phyloP scores from a whole-genome alignment of 2,888 invertebrate species.

The Dicycla oo region DNA sequence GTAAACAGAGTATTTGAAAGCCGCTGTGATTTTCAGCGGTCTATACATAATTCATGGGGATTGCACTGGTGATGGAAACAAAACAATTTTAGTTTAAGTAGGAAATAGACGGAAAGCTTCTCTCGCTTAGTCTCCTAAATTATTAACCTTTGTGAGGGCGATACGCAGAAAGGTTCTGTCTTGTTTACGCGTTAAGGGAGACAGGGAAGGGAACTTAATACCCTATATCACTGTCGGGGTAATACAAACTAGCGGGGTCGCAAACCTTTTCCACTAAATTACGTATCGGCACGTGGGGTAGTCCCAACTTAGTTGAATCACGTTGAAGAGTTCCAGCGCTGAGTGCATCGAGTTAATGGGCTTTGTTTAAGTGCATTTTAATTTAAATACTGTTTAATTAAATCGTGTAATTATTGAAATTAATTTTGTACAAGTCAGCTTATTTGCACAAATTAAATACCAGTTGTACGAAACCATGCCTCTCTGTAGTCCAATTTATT shows the following conservation, averaged over 20 bases:
- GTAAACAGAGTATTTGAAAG: constrained; percentile 66
- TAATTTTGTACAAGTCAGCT: constrained; percentile 11
- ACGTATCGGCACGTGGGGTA: constrained; percentile 89
- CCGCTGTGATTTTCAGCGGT: constrained; percentile 65
- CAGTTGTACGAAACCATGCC: constrained; percentile 10
- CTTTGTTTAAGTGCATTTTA: constrained; percentile 31
- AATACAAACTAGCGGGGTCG: constrained; percentile 89
- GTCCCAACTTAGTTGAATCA: constrained; percentile 87
- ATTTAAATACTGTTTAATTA: constrained; percentile 38
- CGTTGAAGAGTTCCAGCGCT: constrained; percentile 75
- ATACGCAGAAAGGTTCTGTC: constrained; percentile 89
- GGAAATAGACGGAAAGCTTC: constrained; percentile 83
- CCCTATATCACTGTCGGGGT: constrained; percentile 90
- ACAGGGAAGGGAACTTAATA: constrained; percentile 88
- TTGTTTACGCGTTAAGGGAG: constrained; percentile 90
- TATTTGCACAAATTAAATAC: constrained; percentile 19
- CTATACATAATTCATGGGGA: constrained; percentile 76
- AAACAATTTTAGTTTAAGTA: constrained; percentile 85
- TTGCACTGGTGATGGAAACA: constrained; percentile 79
- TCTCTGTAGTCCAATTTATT: constrained; percentile 34
- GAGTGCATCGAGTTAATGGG: constrained; percentile 76
- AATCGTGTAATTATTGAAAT: constrained; percentile 14
- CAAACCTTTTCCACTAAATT: constrained; percentile 90
- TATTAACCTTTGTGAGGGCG: constrained; percentile 88
- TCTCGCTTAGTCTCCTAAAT: constrained; percentile 88